Base-by-base conservation (phyloP, 2,797 vertebrate genomes). In the Melanotaenia parkinsoni region DNA sequence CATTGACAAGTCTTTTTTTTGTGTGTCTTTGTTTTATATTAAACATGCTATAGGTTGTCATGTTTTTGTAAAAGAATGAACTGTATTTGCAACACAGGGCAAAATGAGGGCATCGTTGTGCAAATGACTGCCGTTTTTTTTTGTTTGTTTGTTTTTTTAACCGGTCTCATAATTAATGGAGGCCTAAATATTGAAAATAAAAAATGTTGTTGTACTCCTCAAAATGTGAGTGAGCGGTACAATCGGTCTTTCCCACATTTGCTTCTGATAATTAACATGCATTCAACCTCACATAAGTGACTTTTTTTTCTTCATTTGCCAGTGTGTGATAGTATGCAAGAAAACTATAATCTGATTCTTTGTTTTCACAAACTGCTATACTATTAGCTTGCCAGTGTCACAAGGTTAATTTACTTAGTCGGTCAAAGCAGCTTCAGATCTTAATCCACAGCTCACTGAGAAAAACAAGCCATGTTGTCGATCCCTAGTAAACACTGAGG, bases 401-500 rank as follows among this genome's bases (percentile, higher is more conserved):
- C 61, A 81, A 84, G 87, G 88, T 91, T 92, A 93, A 94, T 93
- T 90, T 87, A 89, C 90, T 94, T 91, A 92, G 82, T 78, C 64
- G 59, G 72, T 90, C 80, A 93, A 94, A 94, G 89, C 74, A 71
- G 89, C 88, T 92, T 91, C 88, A 77, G 68, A 75, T 61, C 86
- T 72, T 88, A 93, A 92, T 93, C 88, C 79, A 82, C 71, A 79
- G 80, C 72, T 90, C 79, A 85, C 70, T 18, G 79, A 75, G 76
- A 89, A 89, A 94, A 92, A 89, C 79, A 89, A 81, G 76, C 72
- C 76, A 32, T 67, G 78, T 72, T 84, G 87, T 78, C 32, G 65
- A 89, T 88, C 74, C 77, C 81, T 72, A 60, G 88, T 83, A 88
- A 93, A 93, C 87, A 90, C 82, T 67, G 63, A 80, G 64, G 79